Conservation (phyloP, 2,888 invertebrate species). For the Callosobruchus maculatus region DNA sequence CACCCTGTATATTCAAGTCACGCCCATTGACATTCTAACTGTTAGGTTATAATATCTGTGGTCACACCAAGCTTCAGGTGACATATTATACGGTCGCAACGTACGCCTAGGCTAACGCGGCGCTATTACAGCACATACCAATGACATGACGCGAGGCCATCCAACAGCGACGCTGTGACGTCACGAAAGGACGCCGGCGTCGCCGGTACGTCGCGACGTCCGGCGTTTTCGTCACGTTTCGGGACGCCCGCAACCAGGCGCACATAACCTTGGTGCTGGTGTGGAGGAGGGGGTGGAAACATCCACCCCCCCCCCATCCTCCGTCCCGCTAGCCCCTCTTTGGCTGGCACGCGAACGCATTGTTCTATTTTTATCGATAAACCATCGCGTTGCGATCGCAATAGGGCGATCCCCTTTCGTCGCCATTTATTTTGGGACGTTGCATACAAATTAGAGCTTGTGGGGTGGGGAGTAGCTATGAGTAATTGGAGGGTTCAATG, state of each 20-base stretch:
- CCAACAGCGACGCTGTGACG: background rate
- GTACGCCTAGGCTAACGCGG: no score
- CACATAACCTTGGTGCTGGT: background rate
- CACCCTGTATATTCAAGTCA: no score
- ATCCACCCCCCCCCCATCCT: background rate
- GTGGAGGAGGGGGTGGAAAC: background rate
- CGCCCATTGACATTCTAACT: no score
- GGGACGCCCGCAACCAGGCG: conserved; percentile 5
- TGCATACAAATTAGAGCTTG: background rate
- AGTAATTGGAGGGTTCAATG: no score
- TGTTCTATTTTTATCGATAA: background rate
- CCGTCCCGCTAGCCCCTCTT: background rate
- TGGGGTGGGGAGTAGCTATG: background rate
- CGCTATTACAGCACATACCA: no score
- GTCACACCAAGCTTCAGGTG: no score
- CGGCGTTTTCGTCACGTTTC: conserved; percentile 1
- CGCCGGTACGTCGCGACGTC: background rate
- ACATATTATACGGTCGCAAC: no score
- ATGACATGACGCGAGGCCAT: no score
- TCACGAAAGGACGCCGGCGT: background rate
- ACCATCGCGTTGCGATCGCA: background rate
- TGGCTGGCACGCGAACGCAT: background rate
- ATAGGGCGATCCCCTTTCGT: background rate
- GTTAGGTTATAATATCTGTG: no score
- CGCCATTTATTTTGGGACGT: background rate